Conservation (phyloP, 53 echinoderm and acorn worm species). For the Temnopleurus reevesii region DNA sequence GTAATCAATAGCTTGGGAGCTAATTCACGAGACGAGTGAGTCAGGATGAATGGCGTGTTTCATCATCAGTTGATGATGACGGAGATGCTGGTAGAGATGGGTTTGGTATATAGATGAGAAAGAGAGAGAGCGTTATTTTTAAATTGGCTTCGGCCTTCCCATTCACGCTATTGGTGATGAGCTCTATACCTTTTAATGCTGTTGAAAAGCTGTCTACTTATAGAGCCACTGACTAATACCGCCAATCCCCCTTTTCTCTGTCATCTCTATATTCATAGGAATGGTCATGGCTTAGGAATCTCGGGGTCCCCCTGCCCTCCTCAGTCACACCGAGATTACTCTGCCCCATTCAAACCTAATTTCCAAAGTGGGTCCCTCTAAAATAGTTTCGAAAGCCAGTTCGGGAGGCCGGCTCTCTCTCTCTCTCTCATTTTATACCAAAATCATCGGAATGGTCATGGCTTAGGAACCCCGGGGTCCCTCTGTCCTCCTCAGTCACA, state of each 20-base stretch:
- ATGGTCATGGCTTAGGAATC: not conserved
- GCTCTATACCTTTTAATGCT: too few relatives aligned
- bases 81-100: not conserved
- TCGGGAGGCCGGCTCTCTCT: not conserved
- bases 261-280: not conserved
- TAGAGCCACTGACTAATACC: too few relatives aligned
- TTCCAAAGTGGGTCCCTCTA: too few relatives aligned
- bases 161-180: not conserved
- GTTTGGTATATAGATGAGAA: not conserved
- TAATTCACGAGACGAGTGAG: constrained; percentile 41
- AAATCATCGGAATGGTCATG: too few relatives aligned
- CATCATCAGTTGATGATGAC: not conserved
- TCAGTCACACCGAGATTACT: too few relatives aligned
- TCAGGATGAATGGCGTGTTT: constrained; percentile 8
- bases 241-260: not conserved
- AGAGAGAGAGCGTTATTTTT: not conserved
- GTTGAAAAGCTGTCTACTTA: too few relatives aligned
- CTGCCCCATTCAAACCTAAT: too few relatives aligned
- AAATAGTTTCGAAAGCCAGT: too few relatives aligned
- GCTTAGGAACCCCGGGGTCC: not conserved
- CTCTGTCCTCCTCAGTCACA: not conserved
- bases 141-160: not conserved
- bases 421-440: not conserved
- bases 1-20: constrained; percentile 40
- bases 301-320: not conserved